Evolutionary conservation across 2,888 invertebrate genomes (phyloP).

Genomic region (Parascotia fuliginaria): DNA sequence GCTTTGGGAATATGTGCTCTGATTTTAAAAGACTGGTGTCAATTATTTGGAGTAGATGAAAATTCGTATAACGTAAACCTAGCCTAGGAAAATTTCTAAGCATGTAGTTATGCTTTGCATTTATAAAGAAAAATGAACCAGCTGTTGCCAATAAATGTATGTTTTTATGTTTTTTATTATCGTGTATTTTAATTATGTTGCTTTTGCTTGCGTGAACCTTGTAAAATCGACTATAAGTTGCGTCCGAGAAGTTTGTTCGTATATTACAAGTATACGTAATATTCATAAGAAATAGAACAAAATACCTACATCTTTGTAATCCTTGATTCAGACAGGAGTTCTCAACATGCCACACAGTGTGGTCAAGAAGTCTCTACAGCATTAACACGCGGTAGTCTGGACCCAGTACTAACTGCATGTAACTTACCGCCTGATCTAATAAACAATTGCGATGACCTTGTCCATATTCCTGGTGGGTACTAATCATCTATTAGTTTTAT

Average conservation of each 20-base stretch:
- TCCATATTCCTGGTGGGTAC: background rate
- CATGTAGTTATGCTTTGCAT: no score
- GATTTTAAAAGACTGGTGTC: no score
- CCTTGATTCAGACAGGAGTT: background rate
- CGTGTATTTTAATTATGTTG: background rate
- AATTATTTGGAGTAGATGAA: no score
- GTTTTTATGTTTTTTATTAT: no score
- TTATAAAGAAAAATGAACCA: no score
- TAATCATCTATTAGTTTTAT: background rate
- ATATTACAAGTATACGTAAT: background rate
- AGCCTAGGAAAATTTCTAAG: no score
- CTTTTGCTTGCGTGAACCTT: background rate
- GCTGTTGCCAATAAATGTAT: no score
- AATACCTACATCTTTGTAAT: background rate
- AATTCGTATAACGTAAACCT: no score
- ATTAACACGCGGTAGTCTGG: background rate
- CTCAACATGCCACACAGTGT: background rate
- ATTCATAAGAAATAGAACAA: background rate
- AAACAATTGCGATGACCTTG: background rate
- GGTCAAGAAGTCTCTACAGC: background rate
- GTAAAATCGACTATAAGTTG: background rate
- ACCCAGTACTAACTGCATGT: background rate
- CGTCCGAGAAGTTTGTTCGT: background rate
- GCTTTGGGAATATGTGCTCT: no score
- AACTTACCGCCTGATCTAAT: background rate